Evolutionary conservation across 2,888 invertebrate genomes (phyloP), one percentile per base, ranked within the genome.

Genomic region (Melitaea athalia): DNA sequence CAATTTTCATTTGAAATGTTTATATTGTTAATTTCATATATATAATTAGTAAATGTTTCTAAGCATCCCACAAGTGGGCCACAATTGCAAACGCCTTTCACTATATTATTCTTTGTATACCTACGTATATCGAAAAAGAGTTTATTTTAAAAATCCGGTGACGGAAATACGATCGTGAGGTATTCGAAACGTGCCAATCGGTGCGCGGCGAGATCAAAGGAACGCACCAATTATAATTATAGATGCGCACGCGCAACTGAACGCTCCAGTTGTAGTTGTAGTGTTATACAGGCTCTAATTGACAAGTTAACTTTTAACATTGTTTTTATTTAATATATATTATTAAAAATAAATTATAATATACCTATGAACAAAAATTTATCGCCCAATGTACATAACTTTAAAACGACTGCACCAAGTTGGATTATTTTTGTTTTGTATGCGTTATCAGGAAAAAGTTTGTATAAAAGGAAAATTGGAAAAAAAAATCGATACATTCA

Each of bases 121-220:
- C n/a, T n/a, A 11, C n/a, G 11, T 15, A 5, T 42, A 38, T 38
- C 5, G 3, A 38, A 17, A 53, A 47, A 52, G 2, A 6, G 0
- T 55, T 52, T 24, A 52, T 52, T 57, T 57, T 42, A 50, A 61
- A 38, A 47, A 47, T 33, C 33, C 17, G 11, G 81, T 83, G 85
- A 85, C 85, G 86, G 86, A 88, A 87, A 84, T 77, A 77, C 77
- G 81, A 79, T 78, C 79, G 80, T 77, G 80, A 78, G 76, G 61
- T 31, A 82, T 86, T 84, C 75, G 79, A 85, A 85, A 82, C 76
- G 81, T 82, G 83, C 83, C 85, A 85, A 89, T 88, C 87, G 85
- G 87, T 82, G 81, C 85, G 86, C 87, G 85, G 88, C 85, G 81
- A 88, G 87, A 90, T 91, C 89, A 91, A 91, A 91, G 82, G 70